Conservation (phyloP, 2,888 invertebrate genomes). For the Caenorhabditis sp. region DNA sequence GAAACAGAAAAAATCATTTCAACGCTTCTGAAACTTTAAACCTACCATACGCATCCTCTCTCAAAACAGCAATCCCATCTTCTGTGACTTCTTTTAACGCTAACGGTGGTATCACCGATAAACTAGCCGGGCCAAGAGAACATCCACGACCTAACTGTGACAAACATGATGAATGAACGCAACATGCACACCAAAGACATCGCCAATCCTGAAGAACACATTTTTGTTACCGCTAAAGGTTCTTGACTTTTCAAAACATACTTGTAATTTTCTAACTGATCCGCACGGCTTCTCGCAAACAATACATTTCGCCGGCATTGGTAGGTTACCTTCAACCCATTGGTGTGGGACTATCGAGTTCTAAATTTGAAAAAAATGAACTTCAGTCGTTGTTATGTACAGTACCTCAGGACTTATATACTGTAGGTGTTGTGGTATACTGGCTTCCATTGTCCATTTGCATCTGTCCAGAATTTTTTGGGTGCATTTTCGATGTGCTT, state of each 20-base stretch:
- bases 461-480: constrained; percentile 90
- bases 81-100: constrained; percentile 75
- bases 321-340: constrained; percentile 96
- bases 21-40: background rate
- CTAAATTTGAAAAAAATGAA: constrained; percentile 51
- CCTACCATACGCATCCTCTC: constrained; percentile 48
- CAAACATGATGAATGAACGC: constrained; percentile 74
- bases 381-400: too few species aligned
- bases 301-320: constrained; percentile 89
- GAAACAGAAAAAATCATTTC: background rate
- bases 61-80: constrained; percentile 31
- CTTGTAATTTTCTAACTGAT: constrained; percentile 77
- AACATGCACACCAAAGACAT: constrained; percentile 92
- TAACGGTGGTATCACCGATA: constrained; percentile 93
- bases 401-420: constrained; percentile 54
- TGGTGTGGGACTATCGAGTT: constrained; percentile 87
- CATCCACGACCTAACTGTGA: constrained; percentile 82
- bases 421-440: constrained; percentile 75
- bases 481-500: constrained; percentile 93
- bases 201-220: constrained; percentile 86
- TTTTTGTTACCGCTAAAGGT: too few species aligned
- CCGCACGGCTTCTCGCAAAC: constrained; percentile 96
- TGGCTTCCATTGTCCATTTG: constrained; percentile 96
- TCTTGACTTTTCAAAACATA: background rate
- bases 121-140: constrained; percentile 85